These are phyloP conservation scores for Leucoraja erinaceus DNA, from an alignment of 2,113 vertebrate species.

Conservation along the genomic window DNA sequence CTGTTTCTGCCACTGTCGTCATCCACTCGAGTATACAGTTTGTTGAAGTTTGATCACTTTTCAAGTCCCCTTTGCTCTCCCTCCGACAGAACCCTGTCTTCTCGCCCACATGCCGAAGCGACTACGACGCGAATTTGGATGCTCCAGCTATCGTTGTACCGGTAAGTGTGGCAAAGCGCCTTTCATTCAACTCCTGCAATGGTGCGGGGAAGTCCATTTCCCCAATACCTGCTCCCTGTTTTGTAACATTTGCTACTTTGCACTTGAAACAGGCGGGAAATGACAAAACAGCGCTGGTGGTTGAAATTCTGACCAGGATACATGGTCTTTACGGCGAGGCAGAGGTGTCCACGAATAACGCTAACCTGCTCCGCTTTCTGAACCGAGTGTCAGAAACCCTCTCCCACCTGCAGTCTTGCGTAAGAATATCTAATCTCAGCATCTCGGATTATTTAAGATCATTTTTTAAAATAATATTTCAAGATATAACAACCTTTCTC, in stretches of 20 bases:
- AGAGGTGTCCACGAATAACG: conserved; percentile 42
- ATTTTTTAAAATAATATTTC: too few relatives aligned
- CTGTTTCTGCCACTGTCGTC: neutral
- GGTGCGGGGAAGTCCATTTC: too few relatives aligned
- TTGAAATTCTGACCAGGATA: conserved; percentile 48
- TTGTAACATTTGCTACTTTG: conserved; percentile 6
- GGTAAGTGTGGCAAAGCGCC: neutral
- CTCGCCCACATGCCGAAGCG: neutral
- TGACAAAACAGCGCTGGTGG: conserved; percentile 43
- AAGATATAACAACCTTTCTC: neutral
- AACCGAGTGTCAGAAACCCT: conserved; percentile 47
- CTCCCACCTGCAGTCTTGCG: conserved; percentile 48
- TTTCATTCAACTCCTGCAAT: too few relatives aligned
- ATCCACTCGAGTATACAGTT: neutral
- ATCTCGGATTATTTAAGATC: neutral
- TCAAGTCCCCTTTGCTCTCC: neutral
- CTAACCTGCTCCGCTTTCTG: conserved; percentile 43
- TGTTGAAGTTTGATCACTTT: neutral
- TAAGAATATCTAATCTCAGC: conserved; percentile 45
- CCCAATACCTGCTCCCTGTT: too few relatives aligned
- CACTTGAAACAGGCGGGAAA: conserved; percentile 47
- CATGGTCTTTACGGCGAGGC: conserved; percentile 47
- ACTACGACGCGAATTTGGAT: neutral
- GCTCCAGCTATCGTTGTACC: neutral
- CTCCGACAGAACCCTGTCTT: neutral